These are phyloP conservation scores for Microcebus lehilahytsara DNA, from an alignment of 2,113 vertebrate species.

Conservation along the genomic window DNA sequence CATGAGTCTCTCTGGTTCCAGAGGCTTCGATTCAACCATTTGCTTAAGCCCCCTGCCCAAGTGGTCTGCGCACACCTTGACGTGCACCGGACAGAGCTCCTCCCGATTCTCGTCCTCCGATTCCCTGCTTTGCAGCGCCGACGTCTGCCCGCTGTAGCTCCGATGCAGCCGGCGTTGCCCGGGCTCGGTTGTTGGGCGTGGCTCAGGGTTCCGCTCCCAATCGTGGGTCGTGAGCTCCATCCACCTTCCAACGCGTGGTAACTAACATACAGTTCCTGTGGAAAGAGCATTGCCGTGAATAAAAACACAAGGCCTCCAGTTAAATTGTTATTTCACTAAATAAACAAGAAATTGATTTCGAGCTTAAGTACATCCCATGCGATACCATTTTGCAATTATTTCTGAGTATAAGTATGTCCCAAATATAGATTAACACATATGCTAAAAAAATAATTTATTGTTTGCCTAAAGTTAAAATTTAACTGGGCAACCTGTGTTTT, in stretches of 20 bases:
- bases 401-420: neutral
- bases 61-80: accelerated
- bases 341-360: neutral
- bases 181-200: neutral
- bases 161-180: neutral
- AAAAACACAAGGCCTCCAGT: neutral
- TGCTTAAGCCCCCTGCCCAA: neutral
- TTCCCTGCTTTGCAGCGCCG: neutral
- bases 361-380: neutral
- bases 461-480: neutral
- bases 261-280: neutral
- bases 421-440: too few species aligned
- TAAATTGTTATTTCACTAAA: too few species aligned
- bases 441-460: neutral
- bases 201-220: neutral
- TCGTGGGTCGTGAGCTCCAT: neutral
- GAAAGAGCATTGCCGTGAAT: neutral
- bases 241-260: neutral
- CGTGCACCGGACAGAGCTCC: neutral
- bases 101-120: too few species aligned
- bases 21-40: too few species aligned
- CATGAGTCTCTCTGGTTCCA: too few species aligned
- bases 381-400: neutral
- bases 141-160: neutral
- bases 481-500: neutral